Conservation (phyloP, 2,797 vertebrate species). For the Hoplostethus mediterraneus region DNA sequence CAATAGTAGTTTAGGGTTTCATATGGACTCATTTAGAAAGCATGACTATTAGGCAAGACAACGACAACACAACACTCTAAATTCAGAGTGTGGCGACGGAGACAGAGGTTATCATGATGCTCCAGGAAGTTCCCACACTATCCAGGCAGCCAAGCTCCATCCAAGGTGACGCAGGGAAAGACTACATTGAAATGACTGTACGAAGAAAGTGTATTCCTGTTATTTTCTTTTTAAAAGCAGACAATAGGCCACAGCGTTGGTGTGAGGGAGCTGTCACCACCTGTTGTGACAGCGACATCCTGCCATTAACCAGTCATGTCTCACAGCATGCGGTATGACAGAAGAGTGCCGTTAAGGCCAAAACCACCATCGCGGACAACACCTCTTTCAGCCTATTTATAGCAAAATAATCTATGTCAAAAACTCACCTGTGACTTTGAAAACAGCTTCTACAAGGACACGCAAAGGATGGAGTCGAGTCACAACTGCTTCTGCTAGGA, state of each 20-base stretch:
- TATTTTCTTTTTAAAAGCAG: background rate
- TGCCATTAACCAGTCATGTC: background rate
- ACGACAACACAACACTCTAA: background rate
- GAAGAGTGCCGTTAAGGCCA: background rate
- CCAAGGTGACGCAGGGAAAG: too few relatives aligned
- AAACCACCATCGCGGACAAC: background rate
- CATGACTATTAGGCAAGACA: background rate
- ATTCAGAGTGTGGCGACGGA: background rate
- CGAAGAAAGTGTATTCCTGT: too few relatives aligned
- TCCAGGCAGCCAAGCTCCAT: too few relatives aligned
- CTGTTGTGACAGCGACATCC: background rate
- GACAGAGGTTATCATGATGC: background rate
- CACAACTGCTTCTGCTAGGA: background rate
- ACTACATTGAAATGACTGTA: too few relatives aligned
- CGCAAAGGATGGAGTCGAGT: too few relatives aligned
- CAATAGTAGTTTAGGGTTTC: too few relatives aligned
- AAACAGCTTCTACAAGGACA: background rate
- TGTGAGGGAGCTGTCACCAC: background rate
- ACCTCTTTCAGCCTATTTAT: background rate
- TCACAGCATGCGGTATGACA: background rate
- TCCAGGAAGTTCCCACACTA: background rate
- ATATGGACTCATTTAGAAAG: too few relatives aligned
- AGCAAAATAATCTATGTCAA: background rate
- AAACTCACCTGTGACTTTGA: background rate
- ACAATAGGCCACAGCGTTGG: background rate